phyloP scores from a whole-genome alignment of 2,888 invertebrate species.

The Amphipoea oculea region DNA sequence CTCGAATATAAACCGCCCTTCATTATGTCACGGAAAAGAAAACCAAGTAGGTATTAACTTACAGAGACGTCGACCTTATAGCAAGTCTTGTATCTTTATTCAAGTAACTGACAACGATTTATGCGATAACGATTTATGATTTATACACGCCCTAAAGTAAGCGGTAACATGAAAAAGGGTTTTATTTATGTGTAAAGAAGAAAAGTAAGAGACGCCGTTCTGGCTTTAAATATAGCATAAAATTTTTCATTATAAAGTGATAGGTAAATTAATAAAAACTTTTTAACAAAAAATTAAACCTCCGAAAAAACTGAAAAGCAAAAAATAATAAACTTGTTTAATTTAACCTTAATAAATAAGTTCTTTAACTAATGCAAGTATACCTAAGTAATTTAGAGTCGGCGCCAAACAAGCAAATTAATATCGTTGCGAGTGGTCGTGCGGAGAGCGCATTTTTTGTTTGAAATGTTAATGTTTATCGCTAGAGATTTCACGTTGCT shows the following conservation, averaged over 20 bases:
- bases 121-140: too few relatives aligned
- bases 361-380: too few relatives aligned
- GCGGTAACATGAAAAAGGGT: constrained; percentile 22
- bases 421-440: too few relatives aligned
- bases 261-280: constrained; percentile 8
- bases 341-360: too few relatives aligned
- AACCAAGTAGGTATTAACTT: constrained; percentile 58
- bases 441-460: too few relatives aligned
- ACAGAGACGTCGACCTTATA: constrained; percentile 57
- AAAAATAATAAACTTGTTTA: too few relatives aligned
- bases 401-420: too few relatives aligned
- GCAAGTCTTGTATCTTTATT: constrained; percentile 49
- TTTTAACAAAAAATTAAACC: too few relatives aligned
- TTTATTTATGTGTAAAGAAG: not conserved
- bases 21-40: constrained; percentile 52
- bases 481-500: too few relatives aligned
- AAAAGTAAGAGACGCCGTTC: not conserved
- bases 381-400: too few relatives aligned
- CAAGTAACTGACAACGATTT: constrained; percentile 42
- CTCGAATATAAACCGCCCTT: constrained; percentile 46
- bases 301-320: too few relatives aligned
- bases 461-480: too few relatives aligned
- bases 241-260: constrained; percentile 7
- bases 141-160: constrained; percentile 35
- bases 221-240: not conserved